A percentile compares a stretch with the other conserved stretches of the same genome.
phyloP scores from a whole-genome alignment of 2,797 vertebrate species.

The Pantherophis alleghaniensis region DNA sequence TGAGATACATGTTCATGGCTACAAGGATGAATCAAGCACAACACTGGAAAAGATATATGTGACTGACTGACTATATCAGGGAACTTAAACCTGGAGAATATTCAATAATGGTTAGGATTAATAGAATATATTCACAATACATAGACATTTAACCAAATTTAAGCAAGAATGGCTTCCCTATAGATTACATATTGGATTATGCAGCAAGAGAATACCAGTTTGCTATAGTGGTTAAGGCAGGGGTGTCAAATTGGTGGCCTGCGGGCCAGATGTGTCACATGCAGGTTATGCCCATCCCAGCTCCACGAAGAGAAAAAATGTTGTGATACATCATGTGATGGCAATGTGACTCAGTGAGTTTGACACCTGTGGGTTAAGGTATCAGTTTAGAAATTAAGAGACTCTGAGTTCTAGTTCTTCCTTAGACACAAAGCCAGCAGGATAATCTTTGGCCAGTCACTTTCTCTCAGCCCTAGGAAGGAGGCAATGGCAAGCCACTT shows the following conservation, averaged over 20 bases:
- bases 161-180: background rate
- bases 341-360: too few relatives aligned
- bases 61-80: background rate
- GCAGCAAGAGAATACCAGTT: background rate
- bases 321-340: too few relatives aligned
- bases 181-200: background rate
- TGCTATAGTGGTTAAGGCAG: background rate
- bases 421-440: background rate
- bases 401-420: background rate
- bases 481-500: background rate
- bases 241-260: too few relatives aligned
- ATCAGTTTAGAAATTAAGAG: background rate
- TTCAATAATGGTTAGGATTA: background rate
- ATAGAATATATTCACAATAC: background rate
- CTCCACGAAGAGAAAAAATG: too few relatives aligned
- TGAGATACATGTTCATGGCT: background rate
- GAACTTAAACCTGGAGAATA: background rate
- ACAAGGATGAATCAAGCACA: background rate
- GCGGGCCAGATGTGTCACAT: too few relatives aligned
- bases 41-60: background rate
- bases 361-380: background rate
- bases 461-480: background rate
- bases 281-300: too few relatives aligned
- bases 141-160: background rate
- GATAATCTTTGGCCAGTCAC: background rate